These are phyloP conservation scores for Coptodon bakossiorum DNA, from an alignment of 2,113 vertebrate species.

Conservation along the genomic window DNA sequence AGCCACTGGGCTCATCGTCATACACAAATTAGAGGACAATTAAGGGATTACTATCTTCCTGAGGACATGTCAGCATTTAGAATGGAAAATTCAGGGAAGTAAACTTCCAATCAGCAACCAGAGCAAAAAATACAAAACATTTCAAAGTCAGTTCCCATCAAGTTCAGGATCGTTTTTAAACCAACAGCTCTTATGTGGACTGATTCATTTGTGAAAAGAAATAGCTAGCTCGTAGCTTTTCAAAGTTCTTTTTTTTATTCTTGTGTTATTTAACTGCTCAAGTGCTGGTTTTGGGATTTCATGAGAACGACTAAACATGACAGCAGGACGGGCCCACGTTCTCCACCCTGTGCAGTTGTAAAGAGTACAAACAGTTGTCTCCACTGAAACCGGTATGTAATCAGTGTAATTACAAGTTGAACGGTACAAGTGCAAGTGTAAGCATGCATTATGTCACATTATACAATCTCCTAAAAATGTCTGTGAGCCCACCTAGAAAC, in stretches of 20 bases:
- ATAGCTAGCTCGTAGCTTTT: background rate
- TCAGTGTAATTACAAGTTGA: background rate
- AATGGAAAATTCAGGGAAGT: background rate
- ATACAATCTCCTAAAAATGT: background rate
- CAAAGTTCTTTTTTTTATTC: background rate
- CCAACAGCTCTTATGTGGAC: background rate
- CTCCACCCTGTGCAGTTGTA: background rate
- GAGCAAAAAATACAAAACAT: background rate
- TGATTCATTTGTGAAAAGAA: background rate
- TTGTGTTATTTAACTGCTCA: background rate
- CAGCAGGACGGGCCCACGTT: background rate
- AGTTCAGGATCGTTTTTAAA: background rate
- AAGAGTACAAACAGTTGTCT: background rate
- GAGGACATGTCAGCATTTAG: background rate
- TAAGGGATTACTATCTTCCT: background rate
- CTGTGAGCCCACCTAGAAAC: background rate
- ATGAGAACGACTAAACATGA: background rate
- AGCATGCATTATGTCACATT: background rate
- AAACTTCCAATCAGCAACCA: background rate
- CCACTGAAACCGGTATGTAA: background rate
- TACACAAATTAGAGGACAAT: background rate
- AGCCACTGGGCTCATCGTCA: background rate
- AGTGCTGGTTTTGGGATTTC: background rate
- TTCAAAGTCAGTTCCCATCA: background rate
- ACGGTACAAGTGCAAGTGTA: background rate